Conservation (phyloP, 2,797 vertebrate species). For the Caiman crocodilus region DNA sequence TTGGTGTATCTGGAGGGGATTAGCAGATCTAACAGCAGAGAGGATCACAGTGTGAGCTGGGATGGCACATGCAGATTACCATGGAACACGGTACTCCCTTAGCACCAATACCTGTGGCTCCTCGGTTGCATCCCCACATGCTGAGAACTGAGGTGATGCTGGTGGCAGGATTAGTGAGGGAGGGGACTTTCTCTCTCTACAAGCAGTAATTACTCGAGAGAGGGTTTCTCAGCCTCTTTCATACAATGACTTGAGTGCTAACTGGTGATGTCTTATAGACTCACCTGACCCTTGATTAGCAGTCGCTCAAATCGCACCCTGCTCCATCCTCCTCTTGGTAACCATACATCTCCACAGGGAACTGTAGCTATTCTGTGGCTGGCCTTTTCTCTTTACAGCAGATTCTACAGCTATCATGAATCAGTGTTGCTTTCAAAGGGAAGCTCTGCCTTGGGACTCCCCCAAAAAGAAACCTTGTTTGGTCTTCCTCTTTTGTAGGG, state of each 20-base stretch:
- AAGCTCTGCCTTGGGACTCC: too few species aligned
- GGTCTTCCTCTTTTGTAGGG: too few species aligned
- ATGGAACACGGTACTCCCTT: not conserved
- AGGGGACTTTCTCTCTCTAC: not conserved
- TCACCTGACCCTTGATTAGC: not conserved
- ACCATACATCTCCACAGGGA: not conserved
- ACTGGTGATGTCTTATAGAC: not conserved
- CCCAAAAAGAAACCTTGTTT: too few species aligned
- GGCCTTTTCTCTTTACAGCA: not conserved
- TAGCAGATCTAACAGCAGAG: not conserved
- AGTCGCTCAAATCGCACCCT: not conserved
- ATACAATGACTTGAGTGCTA: not conserved
- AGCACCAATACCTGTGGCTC: rapidly evolving
- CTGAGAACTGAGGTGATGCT: not conserved
- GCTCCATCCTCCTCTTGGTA: not conserved
- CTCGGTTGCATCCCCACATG: not conserved
- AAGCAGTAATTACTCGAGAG: not conserved
- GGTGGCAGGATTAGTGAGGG: not conserved
- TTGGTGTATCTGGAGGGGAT: conserved; percentile 34
- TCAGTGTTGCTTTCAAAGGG: too few species aligned
- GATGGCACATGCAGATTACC: not conserved
- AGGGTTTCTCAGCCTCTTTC: not conserved
- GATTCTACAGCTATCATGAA: not conserved
- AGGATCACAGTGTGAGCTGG: conserved; percentile 9
- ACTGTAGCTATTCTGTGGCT: not conserved